Conservation (phyloP, 2,888 invertebrate genomes). For the Temnothorax rugatulus region DNA sequence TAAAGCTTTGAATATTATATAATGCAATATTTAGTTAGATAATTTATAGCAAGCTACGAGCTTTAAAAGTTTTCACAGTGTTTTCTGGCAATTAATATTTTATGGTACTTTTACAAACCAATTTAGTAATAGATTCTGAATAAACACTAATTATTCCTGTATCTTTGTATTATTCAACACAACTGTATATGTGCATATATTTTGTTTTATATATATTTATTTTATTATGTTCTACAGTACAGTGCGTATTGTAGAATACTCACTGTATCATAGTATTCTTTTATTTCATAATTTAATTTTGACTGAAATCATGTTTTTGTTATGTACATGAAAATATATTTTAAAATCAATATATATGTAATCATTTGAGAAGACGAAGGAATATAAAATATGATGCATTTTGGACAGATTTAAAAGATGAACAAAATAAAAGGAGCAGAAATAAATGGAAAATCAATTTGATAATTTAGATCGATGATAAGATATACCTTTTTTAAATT, state of each 20-base stretch:
- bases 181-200: neutral
- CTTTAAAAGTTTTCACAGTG: neutral
- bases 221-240: neutral
- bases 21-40: neutral
- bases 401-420: neutral
- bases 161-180: slow-evolving; percentile 2
- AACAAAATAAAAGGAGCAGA: neutral
- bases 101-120: slow-evolving; percentile 7
- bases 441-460: neutral
- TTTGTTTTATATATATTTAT: neutral
- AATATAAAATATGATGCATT: neutral
- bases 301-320: neutral
- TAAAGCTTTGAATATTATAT: slow-evolving; percentile 4
- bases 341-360: neutral
- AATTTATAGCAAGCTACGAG: neutral
- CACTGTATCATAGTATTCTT: neutral
- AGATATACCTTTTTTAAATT: neutral
- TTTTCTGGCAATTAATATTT: neutral
- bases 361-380: neutral
- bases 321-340: neutral
- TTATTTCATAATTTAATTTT: neutral
- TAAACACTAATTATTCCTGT: slow-evolving; percentile 12
- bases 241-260: neutral
- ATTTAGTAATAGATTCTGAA: slow-evolving; percentile 21
- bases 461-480: neutral